Evolutionary conservation across 1,140 invertebrate genomes (phyloP).

Genomic region (Spodoptera frugiperda): DNA sequence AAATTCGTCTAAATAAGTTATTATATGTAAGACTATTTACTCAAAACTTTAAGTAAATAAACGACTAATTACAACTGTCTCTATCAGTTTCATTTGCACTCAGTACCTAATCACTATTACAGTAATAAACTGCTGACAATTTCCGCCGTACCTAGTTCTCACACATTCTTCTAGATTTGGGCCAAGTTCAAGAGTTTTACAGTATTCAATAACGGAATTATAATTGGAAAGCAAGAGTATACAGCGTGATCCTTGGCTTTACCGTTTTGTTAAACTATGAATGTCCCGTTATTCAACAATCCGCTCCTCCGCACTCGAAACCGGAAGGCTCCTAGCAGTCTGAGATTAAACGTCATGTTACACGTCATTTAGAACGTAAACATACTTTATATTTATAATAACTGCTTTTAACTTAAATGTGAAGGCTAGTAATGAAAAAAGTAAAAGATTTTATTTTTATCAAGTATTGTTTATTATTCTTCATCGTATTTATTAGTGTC

Average conservation of each 20-base stretch:
- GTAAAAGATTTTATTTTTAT: no score
- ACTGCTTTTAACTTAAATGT: no score
- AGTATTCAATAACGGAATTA: conserved; percentile 32
- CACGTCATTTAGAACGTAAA: background rate
- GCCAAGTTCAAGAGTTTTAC: conserved; percentile 29
- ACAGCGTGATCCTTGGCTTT: conserved; percentile 8
- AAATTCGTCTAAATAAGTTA: no score
- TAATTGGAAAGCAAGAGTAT: conserved; percentile 45
- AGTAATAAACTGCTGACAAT: conserved; percentile 8
- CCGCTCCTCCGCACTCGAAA: background rate
- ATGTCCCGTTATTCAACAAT: conserved; percentile 29
- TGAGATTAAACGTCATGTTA: background rate
- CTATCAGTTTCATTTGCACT: no score
- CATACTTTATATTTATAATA: no score
- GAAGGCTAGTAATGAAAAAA: no score
- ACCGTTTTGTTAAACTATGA: conserved; percentile 31
- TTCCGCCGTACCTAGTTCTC: conserved; percentile 8
- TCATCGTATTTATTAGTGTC: no score
- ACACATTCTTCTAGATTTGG: background rate
- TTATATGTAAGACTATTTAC: no score
- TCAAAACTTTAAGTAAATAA: no score
- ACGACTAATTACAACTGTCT: no score
- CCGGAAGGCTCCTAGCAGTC: conserved; percentile 5
- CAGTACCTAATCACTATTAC: background rate
- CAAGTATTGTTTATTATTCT: no score